Percentiles rank a stretch among this genome's conserved stretches.
Conservation (phyloP, 2,888 invertebrate genomes). For the Drosophila pegasa region DNA sequence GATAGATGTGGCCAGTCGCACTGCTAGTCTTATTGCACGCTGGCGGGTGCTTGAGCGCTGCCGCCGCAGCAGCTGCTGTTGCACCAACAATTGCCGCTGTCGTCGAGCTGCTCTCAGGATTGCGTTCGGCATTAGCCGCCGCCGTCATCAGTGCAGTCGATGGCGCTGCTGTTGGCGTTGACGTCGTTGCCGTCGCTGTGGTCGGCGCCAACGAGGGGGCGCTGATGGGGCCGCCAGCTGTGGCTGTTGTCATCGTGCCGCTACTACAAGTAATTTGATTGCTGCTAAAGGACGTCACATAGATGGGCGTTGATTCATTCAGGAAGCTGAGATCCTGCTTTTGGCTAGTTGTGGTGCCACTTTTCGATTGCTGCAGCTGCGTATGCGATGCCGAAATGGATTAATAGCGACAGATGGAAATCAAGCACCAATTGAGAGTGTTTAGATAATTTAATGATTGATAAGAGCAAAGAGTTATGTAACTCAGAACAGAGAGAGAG, state of each 20-base stretch:
- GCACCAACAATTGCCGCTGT: constrained; percentile 62
- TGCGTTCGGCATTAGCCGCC: constrained; percentile 51
- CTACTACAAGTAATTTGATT: constrained; percentile 86
- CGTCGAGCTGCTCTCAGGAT: constrained; percentile 48
- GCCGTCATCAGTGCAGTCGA: constrained; percentile 55
- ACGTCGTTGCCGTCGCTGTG: constrained; percentile 40
- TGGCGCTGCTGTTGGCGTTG: constrained; percentile 47
- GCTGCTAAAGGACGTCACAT: constrained; percentile 90
- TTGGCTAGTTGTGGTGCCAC: constrained; percentile 84
- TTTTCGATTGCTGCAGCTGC: constrained; percentile 82
- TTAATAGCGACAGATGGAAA: background rate
- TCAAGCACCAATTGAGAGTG: background rate
- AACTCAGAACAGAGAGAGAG: background rate
- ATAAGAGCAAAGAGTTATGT: background rate
- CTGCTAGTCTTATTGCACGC: constrained; percentile 93
- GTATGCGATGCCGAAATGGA: background rate
- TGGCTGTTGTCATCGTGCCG: constrained; percentile 86
- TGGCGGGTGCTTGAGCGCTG: constrained; percentile 52
- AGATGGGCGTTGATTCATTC: constrained; percentile 92
- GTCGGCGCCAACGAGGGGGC: constrained; percentile 69
- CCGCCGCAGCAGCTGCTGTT: constrained; percentile 48
- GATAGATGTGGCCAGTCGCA: constrained; percentile 68
- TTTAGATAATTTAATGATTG: background rate
- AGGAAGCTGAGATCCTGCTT: constrained; percentile 90
- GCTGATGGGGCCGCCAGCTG: constrained; percentile 81